These are phyloP conservation scores for zebrafish (Danio rerio) DNA, from an alignment of 2,113 vertebrate species.

Conservation along the genomic window DNA sequence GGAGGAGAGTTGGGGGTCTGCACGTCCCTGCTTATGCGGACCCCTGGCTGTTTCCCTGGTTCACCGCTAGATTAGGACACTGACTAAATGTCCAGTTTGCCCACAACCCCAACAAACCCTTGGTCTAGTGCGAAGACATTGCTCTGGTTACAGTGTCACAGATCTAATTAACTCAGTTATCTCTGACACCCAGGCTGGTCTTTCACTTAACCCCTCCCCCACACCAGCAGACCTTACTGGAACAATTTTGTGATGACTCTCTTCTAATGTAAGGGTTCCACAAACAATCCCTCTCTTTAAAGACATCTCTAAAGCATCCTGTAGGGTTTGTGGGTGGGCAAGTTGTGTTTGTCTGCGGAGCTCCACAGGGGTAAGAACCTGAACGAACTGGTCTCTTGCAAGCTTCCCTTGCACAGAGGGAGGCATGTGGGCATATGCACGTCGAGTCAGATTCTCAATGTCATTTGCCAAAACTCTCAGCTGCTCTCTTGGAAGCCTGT, in stretches of 20 bases:
- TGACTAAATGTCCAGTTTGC: constrained; percentile 4
- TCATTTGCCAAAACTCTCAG: too few species aligned
- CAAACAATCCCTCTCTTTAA: neutral
- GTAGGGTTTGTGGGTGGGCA: neutral
- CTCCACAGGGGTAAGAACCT: neutral
- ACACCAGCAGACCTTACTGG: neutral
- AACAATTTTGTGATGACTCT: neutral
- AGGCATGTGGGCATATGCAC: neutral
- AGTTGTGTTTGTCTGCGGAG: neutral
- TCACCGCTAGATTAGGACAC: neutral
- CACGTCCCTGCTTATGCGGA: neutral
- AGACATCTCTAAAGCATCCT: neutral
- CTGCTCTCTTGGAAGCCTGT: too few species aligned
- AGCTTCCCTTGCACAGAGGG: neutral
- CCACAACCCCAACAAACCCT: constrained; percentile 22
- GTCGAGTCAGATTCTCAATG: too few species aligned
- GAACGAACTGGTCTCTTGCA: neutral
- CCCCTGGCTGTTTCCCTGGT: neutral
- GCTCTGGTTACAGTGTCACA: neutral
- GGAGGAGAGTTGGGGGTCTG: neutral
- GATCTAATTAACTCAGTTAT: neutral
- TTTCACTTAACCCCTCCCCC: neutral
- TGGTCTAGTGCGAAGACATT: too few species aligned
- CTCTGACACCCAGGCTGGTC: neutral
- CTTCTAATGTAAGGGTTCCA: neutral